These are phyloP conservation scores for Heliopora coerulea DNA, from an alignment of 92 coral and sea anemone genomes.

Conservation along the genomic window DNA sequence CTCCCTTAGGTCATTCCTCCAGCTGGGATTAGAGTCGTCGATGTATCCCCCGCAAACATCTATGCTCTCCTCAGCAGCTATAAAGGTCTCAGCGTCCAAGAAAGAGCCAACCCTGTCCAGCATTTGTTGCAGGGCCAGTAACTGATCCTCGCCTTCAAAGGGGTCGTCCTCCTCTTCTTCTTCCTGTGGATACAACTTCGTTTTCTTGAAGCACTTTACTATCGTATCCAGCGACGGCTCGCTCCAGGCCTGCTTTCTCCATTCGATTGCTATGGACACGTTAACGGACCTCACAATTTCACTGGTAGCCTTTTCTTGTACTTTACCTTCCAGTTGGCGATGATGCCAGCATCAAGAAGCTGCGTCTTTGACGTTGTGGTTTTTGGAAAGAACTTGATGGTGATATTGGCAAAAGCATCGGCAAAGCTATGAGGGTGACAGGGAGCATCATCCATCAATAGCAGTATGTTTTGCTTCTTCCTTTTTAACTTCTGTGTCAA, in stretches of 20 bases:
- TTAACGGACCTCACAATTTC: conserved; percentile 55
- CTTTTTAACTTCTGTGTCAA: conserved; percentile 42
- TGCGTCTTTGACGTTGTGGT: conserved; percentile 57
- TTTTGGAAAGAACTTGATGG: conserved; percentile 53
- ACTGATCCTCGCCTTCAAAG: conserved; percentile 61
- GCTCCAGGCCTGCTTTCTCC: conserved; percentile 62
- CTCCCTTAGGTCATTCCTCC: conserved; percentile 53
- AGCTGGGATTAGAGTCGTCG: conserved; percentile 56
- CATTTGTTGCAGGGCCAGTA: conserved; percentile 60
- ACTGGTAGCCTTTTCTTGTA: conserved; percentile 54
- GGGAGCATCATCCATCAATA: conserved; percentile 49
- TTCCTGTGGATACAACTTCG: conserved; percentile 49
- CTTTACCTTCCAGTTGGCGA: conserved; percentile 62
- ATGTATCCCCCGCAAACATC: conserved; percentile 55
- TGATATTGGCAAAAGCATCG: conserved; percentile 49
- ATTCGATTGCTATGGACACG: conserved; percentile 55
- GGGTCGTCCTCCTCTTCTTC: conserved; percentile 60
- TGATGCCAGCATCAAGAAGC: conserved; percentile 61
- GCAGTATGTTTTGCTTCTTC: conserved; percentile 12
- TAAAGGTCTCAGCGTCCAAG: conserved; percentile 52
- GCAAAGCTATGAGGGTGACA: conserved; percentile 46
- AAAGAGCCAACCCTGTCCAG: conserved; percentile 59
- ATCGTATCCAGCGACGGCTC: conserved; percentile 57
- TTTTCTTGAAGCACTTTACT: conserved; percentile 62
- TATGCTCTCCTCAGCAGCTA: conserved; percentile 51